A percentile compares a stretch with the other conserved stretches of the same genome.
These are phyloP conservation scores for Magallana ariakensis DNA, from an alignment of 1,140 invertebrate species.

Conservation along the genomic window DNA sequence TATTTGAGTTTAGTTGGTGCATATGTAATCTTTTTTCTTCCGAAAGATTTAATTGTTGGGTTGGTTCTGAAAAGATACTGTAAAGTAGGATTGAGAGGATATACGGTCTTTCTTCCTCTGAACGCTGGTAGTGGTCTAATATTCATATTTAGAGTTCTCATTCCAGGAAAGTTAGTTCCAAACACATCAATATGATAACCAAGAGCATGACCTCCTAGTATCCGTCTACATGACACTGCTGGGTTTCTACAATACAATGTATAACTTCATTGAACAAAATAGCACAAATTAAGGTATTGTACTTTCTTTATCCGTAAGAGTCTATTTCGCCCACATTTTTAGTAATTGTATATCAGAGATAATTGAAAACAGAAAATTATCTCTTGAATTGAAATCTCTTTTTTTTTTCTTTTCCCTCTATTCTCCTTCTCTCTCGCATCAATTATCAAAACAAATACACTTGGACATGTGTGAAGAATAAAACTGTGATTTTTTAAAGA, in stretches of 20 bases:
- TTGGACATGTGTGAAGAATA: too few species aligned
- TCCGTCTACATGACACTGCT: not conserved
- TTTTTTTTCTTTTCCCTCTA: too few species aligned
- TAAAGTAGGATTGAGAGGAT: not conserved
- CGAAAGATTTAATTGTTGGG: not conserved
- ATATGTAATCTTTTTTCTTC: not conserved
- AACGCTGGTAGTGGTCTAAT: not conserved
- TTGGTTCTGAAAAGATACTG: constrained; percentile 5
- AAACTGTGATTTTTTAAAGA: too few species aligned
- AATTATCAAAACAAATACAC: too few species aligned
- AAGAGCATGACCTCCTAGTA: not conserved
- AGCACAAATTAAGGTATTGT: too few species aligned
- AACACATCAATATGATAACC: constrained; percentile 20
- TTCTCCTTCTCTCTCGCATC: too few species aligned
- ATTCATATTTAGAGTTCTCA: not conserved
- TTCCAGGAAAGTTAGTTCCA: not conserved
- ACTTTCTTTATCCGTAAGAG: too few species aligned
- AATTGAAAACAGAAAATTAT: too few species aligned
- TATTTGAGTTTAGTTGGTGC: not conserved
- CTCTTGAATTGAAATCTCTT: too few species aligned
- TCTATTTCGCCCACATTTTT: too few species aligned
- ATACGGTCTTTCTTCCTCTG: not conserved
- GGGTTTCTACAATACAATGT: not conserved
- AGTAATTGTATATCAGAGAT: too few species aligned
- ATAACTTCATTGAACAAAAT: too few species aligned